A percentile compares a stretch with the other conserved stretches of the same genome.
These are phyloP conservation scores for Pristionchus arcanus DNA, from an alignment of 2,888 invertebrate genomes.

Conservation along the genomic window DNA sequence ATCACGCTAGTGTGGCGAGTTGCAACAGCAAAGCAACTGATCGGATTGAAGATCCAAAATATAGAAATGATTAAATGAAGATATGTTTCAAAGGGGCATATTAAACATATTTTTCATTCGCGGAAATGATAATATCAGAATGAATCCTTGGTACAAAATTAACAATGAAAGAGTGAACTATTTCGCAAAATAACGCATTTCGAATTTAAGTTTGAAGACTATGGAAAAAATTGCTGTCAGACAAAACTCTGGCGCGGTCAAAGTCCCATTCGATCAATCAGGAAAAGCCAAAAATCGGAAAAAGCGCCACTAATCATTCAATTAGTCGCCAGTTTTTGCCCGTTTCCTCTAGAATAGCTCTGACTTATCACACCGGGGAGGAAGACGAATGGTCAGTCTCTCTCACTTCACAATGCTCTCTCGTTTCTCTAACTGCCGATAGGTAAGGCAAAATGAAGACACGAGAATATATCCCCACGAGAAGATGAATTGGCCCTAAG, in stretches of 20 bases:
- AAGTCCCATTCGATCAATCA: neutral
- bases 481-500: neutral
- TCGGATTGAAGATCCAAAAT: neutral
- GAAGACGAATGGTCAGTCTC: no score
- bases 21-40: neutral
- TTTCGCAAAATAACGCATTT: no score
- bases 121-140: no score
- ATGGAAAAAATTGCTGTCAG: neutral
- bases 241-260: neutral
- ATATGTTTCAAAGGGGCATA: no score
- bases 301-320: neutral
- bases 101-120: no score
- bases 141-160: no score
- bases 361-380: no score
- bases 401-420: no score
- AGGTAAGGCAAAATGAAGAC: no score
- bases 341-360: neutral
- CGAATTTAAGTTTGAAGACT: neutral
- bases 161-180: no score
- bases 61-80: neutral
- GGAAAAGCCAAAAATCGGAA: neutral
- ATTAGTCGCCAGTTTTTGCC: neutral
- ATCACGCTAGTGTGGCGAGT: neutral
- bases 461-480: no score
- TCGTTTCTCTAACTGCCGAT: no score